Conservation (phyloP, 30 jellyfish, hydroid and myxozoan species). For the Aurelia aurita complex sp. Pacific region DNA sequence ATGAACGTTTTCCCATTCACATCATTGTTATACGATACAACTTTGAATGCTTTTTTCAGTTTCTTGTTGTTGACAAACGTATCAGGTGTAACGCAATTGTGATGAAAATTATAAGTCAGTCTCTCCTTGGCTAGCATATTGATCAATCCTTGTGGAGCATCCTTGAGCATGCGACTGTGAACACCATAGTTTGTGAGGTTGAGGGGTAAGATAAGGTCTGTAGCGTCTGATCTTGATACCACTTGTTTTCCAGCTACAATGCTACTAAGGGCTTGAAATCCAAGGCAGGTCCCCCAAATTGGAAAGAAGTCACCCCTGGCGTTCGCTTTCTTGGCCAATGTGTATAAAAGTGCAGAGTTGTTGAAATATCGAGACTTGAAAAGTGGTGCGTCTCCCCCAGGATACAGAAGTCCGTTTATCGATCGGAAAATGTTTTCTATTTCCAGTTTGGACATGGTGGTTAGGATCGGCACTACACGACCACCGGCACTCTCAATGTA, state of each 20-base stretch:
- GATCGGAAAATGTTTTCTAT: constrained; percentile 58
- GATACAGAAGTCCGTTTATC: constrained; percentile 88
- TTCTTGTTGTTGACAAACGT: constrained; percentile 22
- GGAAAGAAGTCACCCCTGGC: constrained; percentile 90
- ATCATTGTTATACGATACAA: constrained; percentile 73
- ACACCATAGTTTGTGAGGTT: constrained; percentile 44
- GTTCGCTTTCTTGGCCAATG: constrained; percentile 72
- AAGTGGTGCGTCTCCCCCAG: constrained; percentile 92
- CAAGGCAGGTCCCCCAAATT: constrained; percentile 98
- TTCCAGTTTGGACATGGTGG: constrained; percentile 60
- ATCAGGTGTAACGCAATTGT: constrained; percentile 88
- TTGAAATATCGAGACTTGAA: constrained; percentile 63
- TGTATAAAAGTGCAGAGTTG: constrained; percentile 67
- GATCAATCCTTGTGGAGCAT: constrained; percentile 46
- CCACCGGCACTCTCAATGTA: constrained; percentile 96
- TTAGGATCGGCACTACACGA: constrained; percentile 90
- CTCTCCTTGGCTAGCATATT: constrained; percentile 43
- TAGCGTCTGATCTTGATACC: constrained; percentile 47
- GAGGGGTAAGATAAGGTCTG: constrained; percentile 64
- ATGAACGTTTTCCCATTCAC: constrained; percentile 71
- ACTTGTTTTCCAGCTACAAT: constrained; percentile 70
- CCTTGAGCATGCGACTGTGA: constrained; percentile 66
- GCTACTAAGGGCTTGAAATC: constrained; percentile 79
- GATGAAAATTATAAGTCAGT: constrained; percentile 82
- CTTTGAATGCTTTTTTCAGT: constrained; percentile 47